A percentile compares a stretch with the other conserved stretches of the same genome.
These are phyloP conservation scores for Diachrysia chrysitis DNA, from an alignment of 2,888 invertebrate species.

Conservation along the genomic window DNA sequence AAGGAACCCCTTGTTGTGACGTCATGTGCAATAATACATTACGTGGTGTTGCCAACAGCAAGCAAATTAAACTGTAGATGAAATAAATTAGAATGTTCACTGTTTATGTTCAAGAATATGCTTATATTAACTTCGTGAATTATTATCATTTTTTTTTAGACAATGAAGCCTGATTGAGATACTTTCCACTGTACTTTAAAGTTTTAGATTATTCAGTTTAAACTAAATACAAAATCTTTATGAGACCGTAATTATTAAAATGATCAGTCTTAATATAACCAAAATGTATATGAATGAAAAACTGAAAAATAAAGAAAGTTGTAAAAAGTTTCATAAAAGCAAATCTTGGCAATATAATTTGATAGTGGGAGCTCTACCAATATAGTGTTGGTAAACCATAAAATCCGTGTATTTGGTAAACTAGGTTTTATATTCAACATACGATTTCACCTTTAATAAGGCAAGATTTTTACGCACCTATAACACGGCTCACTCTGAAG, in stretches of 20 bases:
- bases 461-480: conserved; percentile 39
- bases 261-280: too few species aligned
- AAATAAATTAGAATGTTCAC: conserved; percentile 38
- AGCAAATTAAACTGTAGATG: conserved; percentile 58
- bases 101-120: conserved; percentile 4
- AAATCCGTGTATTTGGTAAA: conserved; percentile 18
- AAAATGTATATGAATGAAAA: too few species aligned
- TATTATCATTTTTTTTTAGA: too few species aligned
- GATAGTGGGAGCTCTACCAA: conserved; percentile 3
- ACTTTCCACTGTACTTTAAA: too few species aligned
- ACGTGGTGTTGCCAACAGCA: conserved; percentile 44
- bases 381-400: conserved; percentile 20
- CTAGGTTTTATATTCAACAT: conserved; percentile 28
- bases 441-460: conserved; percentile 42
- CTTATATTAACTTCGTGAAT: background rate
- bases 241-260: too few species aligned
- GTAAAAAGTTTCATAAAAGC: background rate
- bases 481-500: conserved; percentile 45
- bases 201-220: too few species aligned
- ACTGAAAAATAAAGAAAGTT: too few species aligned
- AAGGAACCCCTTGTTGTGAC: conserved; percentile 45
- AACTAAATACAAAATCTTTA: too few species aligned
- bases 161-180: too few species aligned
- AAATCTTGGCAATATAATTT: background rate
- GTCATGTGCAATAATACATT: conserved; percentile 58